A percentile compares a stretch with the other conserved stretches of the same genome.
Evolutionary conservation across 2,797 vertebrate species (phyloP).

Genomic region (Synaphobranchus kaupii): DNA sequence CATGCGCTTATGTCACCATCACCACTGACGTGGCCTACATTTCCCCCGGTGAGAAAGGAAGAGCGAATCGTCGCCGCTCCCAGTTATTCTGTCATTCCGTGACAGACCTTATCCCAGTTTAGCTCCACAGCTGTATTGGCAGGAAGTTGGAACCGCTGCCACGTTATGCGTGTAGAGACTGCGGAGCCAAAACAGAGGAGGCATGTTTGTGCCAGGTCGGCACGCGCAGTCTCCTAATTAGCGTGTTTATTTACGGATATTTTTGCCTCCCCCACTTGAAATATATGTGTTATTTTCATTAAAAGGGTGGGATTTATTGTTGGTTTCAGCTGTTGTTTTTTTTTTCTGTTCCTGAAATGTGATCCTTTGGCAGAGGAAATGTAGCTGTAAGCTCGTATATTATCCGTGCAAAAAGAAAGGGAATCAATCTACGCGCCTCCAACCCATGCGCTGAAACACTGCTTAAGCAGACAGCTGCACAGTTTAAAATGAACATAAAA

Average conservation of each 20-base stretch:
- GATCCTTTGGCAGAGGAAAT: background rate
- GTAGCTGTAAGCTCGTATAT: background rate
- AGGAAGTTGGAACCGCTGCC: background rate
- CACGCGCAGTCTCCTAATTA: background rate
- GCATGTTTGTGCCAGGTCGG: background rate
- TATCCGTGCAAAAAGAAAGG: background rate
- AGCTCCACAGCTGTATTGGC: background rate
- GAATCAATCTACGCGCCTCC: background rate
- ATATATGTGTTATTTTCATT: background rate
- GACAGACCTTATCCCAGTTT: background rate
- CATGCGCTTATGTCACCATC: background rate
- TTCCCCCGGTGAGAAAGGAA: background rate
- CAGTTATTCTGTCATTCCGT: background rate
- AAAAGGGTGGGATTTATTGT: background rate
- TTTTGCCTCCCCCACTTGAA: background rate
- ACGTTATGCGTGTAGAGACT: background rate
- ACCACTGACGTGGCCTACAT: background rate
- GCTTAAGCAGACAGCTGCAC: background rate
- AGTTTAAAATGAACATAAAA: background rate
- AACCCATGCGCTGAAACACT: background rate
- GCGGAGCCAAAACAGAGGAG: background rate
- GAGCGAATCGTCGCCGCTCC: background rate
- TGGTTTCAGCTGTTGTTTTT: background rate
- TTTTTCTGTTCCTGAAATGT: background rate
- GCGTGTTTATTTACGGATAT: background rate